Evolutionary conservation across 2,113 vertebrate species (phyloP).

Genomic region (Ctenomys sociabilis): DNA sequence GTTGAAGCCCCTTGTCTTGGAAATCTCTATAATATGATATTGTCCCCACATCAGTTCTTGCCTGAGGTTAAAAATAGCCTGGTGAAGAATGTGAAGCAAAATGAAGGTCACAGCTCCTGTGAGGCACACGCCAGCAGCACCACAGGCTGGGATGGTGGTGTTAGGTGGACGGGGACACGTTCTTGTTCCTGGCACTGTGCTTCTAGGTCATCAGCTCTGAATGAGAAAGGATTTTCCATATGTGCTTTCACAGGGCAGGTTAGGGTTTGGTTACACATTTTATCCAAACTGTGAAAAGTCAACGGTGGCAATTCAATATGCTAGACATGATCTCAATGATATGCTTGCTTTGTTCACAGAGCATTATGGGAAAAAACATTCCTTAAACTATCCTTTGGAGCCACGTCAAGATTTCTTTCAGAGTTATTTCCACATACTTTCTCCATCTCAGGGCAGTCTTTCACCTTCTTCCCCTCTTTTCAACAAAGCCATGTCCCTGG

Average conservation of each 20-base stretch:
- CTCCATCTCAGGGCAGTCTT: background rate
- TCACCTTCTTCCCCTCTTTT: background rate
- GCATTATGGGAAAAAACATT: conserved; percentile 27
- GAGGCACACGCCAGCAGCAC: conserved; percentile 64
- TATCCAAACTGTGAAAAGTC: conserved; percentile 67
- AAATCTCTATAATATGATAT: conserved; percentile 85
- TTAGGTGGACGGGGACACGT: conserved; percentile 69
- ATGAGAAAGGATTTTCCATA: conserved; percentile 66
- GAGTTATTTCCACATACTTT: conserved; percentile 48
- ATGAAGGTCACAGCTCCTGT: conserved; percentile 77
- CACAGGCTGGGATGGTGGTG: conserved; percentile 66
- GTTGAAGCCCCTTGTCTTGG: conserved; percentile 81
- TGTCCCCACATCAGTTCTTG: conserved; percentile 81
- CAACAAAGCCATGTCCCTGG: conserved; percentile 72
- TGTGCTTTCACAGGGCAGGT: conserved; percentile 36
- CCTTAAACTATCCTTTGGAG: background rate
- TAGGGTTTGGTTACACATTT: conserved; percentile 72
- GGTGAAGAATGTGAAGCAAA: conserved; percentile 81
- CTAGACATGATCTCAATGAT: conserved; percentile 54
- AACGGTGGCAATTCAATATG: conserved; percentile 41
- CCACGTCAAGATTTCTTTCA: conserved; percentile 12
- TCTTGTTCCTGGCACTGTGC: conserved; percentile 52
- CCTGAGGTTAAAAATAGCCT: conserved; percentile 80
- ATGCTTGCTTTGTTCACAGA: conserved; percentile 42
- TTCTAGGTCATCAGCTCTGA: conserved; percentile 63